Evolutionary conservation across 1,140 invertebrate genomes (phyloP).

Genomic region (Aporrectodea caliginosa): DNA sequence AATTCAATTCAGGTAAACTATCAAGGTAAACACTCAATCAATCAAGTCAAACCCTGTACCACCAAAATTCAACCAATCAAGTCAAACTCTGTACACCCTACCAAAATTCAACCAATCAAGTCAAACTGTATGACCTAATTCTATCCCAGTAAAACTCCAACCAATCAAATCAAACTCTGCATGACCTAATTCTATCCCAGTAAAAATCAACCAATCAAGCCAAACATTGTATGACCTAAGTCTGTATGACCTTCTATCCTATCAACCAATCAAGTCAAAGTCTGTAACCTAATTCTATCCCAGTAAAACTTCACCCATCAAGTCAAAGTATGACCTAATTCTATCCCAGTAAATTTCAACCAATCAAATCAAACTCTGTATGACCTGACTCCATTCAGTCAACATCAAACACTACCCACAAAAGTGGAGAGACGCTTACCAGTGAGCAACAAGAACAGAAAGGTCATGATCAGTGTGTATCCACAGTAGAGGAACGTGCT

Average conservation of each 20-base stretch:
- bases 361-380: neutral
- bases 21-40: no score
- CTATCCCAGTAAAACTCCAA: neutral
- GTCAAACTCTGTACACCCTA: neutral
- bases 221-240: no score
- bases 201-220: no score
- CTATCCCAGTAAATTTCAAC: neutral
- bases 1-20: no score
- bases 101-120: neutral
- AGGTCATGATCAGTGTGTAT: slow-evolving; percentile 96
- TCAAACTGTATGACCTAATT: neutral
- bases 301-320: neutral
- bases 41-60: no score
- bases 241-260: no score
- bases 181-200: no score
- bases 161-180: neutral
- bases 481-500: slow-evolving; percentile 98
- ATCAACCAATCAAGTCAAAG: neutral
- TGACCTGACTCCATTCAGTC: neutral
- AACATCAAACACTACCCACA: neutral
- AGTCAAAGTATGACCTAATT: neutral
- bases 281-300: neutral
- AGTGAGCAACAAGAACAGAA: slow-evolving; percentile 94
- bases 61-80: no score
- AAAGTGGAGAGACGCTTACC: slow-evolving; percentile 61